These are phyloP conservation scores for Cacoxenus indagator DNA, from an alignment of 2,888 invertebrate genomes.

Conservation along the genomic window DNA sequence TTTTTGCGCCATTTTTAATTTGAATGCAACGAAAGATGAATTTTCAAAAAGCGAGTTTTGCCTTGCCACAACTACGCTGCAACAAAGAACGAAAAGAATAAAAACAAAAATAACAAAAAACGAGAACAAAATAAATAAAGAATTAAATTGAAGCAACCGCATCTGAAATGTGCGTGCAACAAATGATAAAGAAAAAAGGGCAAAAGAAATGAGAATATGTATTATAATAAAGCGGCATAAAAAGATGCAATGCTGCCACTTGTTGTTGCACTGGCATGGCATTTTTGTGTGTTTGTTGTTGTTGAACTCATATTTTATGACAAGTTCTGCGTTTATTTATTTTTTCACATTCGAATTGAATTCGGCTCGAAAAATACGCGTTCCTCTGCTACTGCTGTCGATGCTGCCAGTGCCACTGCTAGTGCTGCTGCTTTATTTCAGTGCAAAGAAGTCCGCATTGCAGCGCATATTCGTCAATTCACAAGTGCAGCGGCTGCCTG, in stretches of 20 bases:
- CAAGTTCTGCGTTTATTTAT: conserved; percentile 52
- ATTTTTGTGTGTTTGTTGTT: conserved; percentile 21
- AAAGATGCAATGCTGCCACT: conserved; percentile 28
- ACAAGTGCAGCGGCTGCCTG: conserved; percentile 52
- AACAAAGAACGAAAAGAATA: not conserved
- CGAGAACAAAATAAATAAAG: not conserved
- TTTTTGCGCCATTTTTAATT: not conserved
- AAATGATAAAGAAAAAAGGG: conserved; percentile 14
- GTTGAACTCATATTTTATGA: conserved; percentile 53
- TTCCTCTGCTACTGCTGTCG: conserved; percentile 30
- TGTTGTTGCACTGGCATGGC: not conserved
- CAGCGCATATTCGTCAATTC: conserved; percentile 55
- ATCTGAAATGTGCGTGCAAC: conserved; percentile 13
- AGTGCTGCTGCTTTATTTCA: conserved; percentile 18
- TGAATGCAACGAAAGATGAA: not conserved
- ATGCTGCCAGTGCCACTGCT: conserved; percentile 20
- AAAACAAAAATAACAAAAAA: not conserved
- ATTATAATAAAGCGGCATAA: too few species aligned
- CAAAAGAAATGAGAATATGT: too few species aligned
- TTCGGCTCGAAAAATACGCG: conserved; percentile 57
- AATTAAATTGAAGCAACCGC: not conserved
- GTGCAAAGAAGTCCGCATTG: conserved; percentile 35
- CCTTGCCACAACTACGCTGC: not conserved
- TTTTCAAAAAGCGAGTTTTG: not conserved
- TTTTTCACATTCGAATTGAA: conserved; percentile 63